Conservation (phyloP, 2,888 invertebrate species). For the Malacosoma neustria region DNA sequence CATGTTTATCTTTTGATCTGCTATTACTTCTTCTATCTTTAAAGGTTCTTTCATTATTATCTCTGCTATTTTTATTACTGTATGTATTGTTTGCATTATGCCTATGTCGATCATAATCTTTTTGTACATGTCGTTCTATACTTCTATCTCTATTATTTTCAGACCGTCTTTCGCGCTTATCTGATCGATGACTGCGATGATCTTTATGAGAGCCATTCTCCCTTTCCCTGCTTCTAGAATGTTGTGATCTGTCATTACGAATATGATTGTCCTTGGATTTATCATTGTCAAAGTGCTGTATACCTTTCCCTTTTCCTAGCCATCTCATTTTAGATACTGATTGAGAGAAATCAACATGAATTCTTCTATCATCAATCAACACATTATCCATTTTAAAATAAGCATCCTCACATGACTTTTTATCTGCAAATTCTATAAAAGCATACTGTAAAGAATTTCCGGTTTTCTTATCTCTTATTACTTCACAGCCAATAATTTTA, state of each 20-base stretch:
- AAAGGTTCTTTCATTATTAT: constrained; percentile 8
- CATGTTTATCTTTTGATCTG: constrained; percentile 8
- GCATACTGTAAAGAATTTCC: constrained; percentile 98
- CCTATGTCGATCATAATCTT: constrained; percentile 1
- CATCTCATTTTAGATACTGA: constrained; percentile 96
- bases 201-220: constrained; percentile 18
- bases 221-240: constrained; percentile 19
- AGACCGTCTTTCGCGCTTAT: constrained; percentile 21
- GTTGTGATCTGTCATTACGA: constrained; percentile 19
- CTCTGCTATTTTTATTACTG: constrained; percentile 29
- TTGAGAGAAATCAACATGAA: constrained; percentile 99
- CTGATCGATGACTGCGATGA: constrained; percentile 15
- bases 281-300: constrained; percentile 71
- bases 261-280: constrained; percentile 12
- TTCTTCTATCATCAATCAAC: constrained; percentile 97
- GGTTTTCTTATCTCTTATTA: constrained; percentile 93
- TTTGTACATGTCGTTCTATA: constrained; percentile 9
- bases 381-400: constrained; percentile 99
- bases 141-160: constrained; percentile 16
- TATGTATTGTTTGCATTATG: constrained; percentile 23
- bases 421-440: constrained; percentile 96
- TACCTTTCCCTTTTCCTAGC: constrained; percentile 90
- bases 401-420: constrained; percentile 95
- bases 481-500: constrained; percentile 94
- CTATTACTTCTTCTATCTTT: constrained; percentile 9